Evolutionary conservation across 2,888 invertebrate species (phyloP).

Genomic region (Drosophila fungiperda): DNA sequence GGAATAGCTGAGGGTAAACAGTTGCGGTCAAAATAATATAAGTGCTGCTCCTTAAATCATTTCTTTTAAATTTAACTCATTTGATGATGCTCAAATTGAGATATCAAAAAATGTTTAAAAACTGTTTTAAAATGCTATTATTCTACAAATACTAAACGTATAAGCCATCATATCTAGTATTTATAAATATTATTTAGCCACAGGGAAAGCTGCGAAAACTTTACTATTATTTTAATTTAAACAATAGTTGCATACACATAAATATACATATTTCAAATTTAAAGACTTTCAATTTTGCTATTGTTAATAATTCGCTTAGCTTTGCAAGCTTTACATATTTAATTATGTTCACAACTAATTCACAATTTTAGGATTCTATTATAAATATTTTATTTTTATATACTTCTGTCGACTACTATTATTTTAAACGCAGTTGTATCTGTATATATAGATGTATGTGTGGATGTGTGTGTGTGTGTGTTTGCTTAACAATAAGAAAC

Average conservation of each 20-base stretch:
- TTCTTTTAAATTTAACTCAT: neutral
- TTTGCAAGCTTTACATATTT: neutral
- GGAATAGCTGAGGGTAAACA: neutral
- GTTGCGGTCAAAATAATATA: neutral
- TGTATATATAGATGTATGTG: neutral
- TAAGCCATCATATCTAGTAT: neutral
- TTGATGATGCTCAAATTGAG: neutral
- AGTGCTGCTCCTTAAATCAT: neutral
- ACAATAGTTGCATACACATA: neutral
- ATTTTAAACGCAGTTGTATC: neutral
- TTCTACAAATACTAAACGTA: neutral
- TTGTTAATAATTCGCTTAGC: neutral
- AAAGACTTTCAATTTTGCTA: neutral
- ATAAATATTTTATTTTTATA: no score
- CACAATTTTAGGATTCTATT: no score
- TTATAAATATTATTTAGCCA: neutral
- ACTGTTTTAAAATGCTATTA: neutral
- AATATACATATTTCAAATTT: no score
- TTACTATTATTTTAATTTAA: neutral
- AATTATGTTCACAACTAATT: neutral
- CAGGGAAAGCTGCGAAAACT: neutral
- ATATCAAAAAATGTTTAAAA: neutral
- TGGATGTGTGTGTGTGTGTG: neutral
- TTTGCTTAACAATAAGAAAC: constrained; percentile 1
- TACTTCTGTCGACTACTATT: neutral